Evolutionary conservation across 2,113 vertebrate genomes (phyloP).

Genomic region (Chaetodon trifascialis): DNA sequence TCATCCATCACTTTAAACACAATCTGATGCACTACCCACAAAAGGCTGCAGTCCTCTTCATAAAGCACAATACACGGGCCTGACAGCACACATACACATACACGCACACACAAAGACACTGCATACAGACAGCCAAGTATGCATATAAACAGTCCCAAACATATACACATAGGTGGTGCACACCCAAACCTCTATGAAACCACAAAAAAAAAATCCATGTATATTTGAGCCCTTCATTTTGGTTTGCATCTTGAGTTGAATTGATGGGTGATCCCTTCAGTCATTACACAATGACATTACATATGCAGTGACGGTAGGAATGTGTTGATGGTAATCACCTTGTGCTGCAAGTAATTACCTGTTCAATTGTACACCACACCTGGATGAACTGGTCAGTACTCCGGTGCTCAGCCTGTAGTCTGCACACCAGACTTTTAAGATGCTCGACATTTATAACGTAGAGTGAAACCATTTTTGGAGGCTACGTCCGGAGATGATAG

Average conservation of each 20-base stretch:
- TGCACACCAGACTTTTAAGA: not conserved
- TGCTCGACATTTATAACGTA: not conserved
- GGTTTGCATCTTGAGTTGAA: not conserved
- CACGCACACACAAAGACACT: not conserved
- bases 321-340: not conserved
- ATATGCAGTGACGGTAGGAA: not conserved
- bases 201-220: not conserved
- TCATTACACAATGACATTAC: not conserved
- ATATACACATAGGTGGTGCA: slow-evolving; percentile 13
- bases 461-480: not conserved
- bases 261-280: not conserved
- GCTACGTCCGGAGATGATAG: not conserved
- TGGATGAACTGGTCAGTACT: not conserved
- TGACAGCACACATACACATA: slow-evolving; percentile 16
- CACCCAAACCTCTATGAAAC: not conserved
- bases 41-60: slow-evolving; percentile 33
- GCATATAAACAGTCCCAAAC: not conserved
- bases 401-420: not conserved
- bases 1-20: slow-evolving; percentile 71
- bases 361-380: not conserved
- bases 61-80: slow-evolving; percentile 14
- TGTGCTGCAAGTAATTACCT: not conserved
- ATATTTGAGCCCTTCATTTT: not conserved
- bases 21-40: slow-evolving; percentile 49
- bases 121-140: slow-evolving; percentile 5